phyloP scores from a whole-genome alignment of 2,888 invertebrate species.

The Epiblema foenella region DNA sequence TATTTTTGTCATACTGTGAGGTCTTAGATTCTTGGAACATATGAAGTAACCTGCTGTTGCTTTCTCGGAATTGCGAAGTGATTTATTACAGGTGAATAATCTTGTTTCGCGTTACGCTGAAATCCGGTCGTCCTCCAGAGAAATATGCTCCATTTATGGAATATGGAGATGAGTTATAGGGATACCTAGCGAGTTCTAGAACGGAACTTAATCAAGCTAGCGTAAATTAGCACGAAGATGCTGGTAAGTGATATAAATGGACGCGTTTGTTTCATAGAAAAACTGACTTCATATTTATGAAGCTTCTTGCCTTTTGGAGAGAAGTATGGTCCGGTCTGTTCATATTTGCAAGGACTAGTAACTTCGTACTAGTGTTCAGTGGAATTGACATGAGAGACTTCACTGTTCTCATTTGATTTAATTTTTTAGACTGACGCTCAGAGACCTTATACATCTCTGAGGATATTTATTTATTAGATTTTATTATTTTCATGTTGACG shows the following conservation, averaged over 20 bases:
- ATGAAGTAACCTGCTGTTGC: constrained; percentile 22
- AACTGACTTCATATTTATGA: not conserved
- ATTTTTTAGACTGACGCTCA: too few species aligned
- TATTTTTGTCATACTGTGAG: too few species aligned
- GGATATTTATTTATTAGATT: too few species aligned
- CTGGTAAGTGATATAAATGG: constrained; percentile 1
- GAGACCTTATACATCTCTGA: too few species aligned
- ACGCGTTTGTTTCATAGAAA: not conserved
- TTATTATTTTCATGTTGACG: too few species aligned
- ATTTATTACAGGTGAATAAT: constrained; percentile 78
- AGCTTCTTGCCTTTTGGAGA: too few species aligned
- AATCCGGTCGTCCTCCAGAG: constrained; percentile 64
- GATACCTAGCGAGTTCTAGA: constrained; percentile 47
- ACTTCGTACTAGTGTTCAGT: too few species aligned
- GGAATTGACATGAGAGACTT: too few species aligned
- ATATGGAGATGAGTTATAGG: constrained; percentile 59
- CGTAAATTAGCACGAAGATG: constrained; percentile 12
- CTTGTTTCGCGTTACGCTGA: constrained; percentile 70
- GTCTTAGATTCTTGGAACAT: too few species aligned
- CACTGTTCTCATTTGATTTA: too few species aligned
- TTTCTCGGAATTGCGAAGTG: constrained; percentile 54
- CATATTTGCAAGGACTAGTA: too few species aligned
- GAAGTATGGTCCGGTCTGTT: too few species aligned
- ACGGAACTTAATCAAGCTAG: constrained; percentile 30
- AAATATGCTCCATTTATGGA: constrained; percentile 59